phyloP scores from a whole-genome alignment of 1,140 invertebrate genomes.

The Tetramorium alpestre region DNA sequence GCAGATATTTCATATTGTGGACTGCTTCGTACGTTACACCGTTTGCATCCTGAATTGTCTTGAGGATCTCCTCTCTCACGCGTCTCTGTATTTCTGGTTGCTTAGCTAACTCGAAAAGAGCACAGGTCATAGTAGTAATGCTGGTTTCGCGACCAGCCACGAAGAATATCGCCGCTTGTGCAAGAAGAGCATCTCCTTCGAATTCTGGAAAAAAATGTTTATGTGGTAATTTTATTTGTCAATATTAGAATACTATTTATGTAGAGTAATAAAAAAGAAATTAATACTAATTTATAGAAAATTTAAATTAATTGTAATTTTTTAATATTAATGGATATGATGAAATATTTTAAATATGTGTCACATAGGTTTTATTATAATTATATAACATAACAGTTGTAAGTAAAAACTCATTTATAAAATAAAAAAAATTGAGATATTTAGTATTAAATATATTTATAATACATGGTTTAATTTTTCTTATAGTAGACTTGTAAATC shows the following conservation, averaged over 20 bases:
- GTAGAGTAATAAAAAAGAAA: neutral
- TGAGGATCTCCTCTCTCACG: conserved; percentile 87
- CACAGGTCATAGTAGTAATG: conserved; percentile 81
- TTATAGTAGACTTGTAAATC: neutral
- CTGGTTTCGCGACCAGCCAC: conserved; percentile 87
- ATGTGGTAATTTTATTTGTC: neutral
- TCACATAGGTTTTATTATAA: neutral
- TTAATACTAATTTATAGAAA: too few species aligned
- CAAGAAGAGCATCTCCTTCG: conserved; percentile 68
- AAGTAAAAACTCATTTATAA: neutral
- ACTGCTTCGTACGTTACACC: conserved; percentile 70
- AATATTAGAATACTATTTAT: neutral
- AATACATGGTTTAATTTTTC: neutral
- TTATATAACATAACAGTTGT: neutral
- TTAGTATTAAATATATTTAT: neutral
- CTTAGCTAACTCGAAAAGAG: conserved; percentile 82
- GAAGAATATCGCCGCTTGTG: conserved; percentile 81
- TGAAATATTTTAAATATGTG: neutral
- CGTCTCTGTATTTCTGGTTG: conserved; percentile 78
- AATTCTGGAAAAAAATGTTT: conserved; percentile 49
- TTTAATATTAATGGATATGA: neutral
- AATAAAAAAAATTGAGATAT: neutral
- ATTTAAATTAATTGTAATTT: too few species aligned
- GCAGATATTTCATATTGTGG: conserved; percentile 74
- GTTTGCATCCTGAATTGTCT: conserved; percentile 73